Evolutionary conservation across 1,140 invertebrate species (phyloP), one percentile per base, ranked within the genome.

Genomic region (Cydia amplana): DNA sequence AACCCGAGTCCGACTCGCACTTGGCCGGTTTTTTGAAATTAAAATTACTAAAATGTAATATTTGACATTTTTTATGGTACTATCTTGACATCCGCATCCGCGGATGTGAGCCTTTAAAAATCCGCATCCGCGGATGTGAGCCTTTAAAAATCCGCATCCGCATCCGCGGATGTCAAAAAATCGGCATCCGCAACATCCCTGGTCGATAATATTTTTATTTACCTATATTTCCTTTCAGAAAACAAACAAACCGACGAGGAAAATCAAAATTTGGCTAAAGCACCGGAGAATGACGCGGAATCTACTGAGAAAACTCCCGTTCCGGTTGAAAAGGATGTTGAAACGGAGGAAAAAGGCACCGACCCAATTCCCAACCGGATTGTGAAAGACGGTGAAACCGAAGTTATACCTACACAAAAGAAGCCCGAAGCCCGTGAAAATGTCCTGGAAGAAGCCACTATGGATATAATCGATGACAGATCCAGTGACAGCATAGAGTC

Each of bases 381-480:
- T n/a, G 55, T 23, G 55, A 60, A 60, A 60, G 7, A 10, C 55
- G 12, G 20, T 23, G 7, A 60, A 60, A 9, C 55, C 20, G 55
- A 60, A 23, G 12, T 23, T 60, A 60, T 12, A 74, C 65, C 72
- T 28, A 40, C 49, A 10, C 46, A 70, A 25, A 73, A 72, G 6
- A 36, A 18, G 28, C 9, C 28, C 7, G 28, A 36, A n/a, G 4
- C 6, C 14, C 16, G 14, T 4, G 65, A 43, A 18, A 40, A 70
- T 43, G 65, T 70, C 18, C 32, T 70, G 2, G 77, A 79, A 10
- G 80, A 80, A n/a, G 73, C 55, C 1, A 32, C 80, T 12, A 79
- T 78, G 77, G 79, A 81, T 20, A 73, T 75, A 16, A 73, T 75
- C 16, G 78, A 82, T 16, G 76, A 80, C 14, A 74, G 77, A 32